These are phyloP conservation scores for Sander vitreus DNA, from an alignment of 2,113 vertebrate species.

Conservation along the genomic window DNA sequence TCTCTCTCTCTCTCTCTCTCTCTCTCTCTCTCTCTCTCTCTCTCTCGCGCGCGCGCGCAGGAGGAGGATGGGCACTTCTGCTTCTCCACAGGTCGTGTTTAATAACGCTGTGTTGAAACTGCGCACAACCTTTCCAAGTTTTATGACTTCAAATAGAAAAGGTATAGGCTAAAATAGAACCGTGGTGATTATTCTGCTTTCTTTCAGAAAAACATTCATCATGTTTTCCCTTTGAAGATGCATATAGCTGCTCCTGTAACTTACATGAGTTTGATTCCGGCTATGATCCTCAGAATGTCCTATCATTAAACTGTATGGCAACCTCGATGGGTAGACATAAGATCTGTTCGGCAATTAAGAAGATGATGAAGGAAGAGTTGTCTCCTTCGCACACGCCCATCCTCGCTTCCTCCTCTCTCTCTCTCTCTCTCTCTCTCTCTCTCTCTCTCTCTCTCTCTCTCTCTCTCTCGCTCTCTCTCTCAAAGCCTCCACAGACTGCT, in stretches of 20 bases:
- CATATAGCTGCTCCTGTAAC: slow-evolving; percentile 22
- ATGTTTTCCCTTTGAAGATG: slow-evolving; percentile 46
- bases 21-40: slow-evolving; percentile 7
- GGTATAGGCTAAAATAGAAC: too few relatives aligned
- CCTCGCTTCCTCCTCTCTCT: neutral
- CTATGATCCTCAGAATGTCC: slow-evolving; percentile 44
- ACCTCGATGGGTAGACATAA: neutral
- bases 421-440: slow-evolving; percentile 37
- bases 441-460: slow-evolving; percentile 40
- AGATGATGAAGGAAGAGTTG: slow-evolving; percentile 2
- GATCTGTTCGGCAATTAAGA: slow-evolving; percentile 34
- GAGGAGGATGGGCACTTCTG: slow-evolving; percentile 33
- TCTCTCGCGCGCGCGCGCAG: slow-evolving; percentile 18
- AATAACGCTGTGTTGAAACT: neutral
- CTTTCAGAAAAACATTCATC: slow-evolving; percentile 15
- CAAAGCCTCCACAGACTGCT: slow-evolving; percentile 26
- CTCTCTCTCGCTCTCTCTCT: slow-evolving; percentile 27
- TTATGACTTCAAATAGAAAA: neutral
- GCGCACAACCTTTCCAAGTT: neutral
- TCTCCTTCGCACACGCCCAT: slow-evolving; percentile 18
- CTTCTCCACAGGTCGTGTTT: slow-evolving; percentile 11
- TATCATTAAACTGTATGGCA: slow-evolving; percentile 31
- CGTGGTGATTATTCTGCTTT: neutral
- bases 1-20: slow-evolving; percentile 10
- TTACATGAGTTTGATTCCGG: slow-evolving; percentile 46